Evolutionary conservation across 1,140 invertebrate genomes (phyloP).

Genomic region (Bombus confusus): DNA sequence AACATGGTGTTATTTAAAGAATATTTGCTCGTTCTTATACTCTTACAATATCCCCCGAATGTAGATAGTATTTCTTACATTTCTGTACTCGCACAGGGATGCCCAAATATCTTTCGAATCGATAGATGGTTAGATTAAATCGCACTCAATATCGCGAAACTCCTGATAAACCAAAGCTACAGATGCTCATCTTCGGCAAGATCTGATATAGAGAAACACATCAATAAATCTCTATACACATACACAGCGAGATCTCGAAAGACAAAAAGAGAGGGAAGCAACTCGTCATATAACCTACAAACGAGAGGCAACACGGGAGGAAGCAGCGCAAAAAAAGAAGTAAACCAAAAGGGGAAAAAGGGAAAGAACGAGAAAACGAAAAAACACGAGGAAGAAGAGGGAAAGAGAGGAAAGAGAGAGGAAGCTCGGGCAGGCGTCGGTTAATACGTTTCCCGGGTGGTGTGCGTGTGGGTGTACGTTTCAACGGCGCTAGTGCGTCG

Average conservation of each 20-base stretch:
- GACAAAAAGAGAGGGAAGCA: not conserved
- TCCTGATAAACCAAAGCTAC: not conserved
- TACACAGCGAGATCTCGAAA: not conserved
- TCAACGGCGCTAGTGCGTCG: conserved; percentile 57
- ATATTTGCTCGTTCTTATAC: not conserved
- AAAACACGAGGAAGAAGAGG: not conserved
- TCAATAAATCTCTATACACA: not conserved
- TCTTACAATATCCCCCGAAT: fast-evolving
- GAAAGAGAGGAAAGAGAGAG: conserved; percentile 27
- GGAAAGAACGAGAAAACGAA: not conserved
- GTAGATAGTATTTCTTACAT: no score
- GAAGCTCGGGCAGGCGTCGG: conserved; percentile 21
- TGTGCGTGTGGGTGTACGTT: conserved; percentile 34
- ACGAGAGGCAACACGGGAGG: not conserved
- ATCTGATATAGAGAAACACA: not conserved
- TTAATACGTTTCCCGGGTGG: conserved; percentile 39
- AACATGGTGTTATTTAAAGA: not conserved
- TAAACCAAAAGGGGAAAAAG: not conserved
- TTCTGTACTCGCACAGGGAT: not conserved
- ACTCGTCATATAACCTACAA: not conserved
- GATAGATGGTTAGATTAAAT: not conserved
- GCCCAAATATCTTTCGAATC: not conserved
- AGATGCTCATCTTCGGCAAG: not conserved
- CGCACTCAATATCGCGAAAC: not conserved
- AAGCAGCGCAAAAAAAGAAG: not conserved